A percentile compares a stretch with the other conserved stretches of the same genome.
Conservation (phyloP, 1,140 invertebrate genomes). For the Trichonephila clavipes region DNA sequence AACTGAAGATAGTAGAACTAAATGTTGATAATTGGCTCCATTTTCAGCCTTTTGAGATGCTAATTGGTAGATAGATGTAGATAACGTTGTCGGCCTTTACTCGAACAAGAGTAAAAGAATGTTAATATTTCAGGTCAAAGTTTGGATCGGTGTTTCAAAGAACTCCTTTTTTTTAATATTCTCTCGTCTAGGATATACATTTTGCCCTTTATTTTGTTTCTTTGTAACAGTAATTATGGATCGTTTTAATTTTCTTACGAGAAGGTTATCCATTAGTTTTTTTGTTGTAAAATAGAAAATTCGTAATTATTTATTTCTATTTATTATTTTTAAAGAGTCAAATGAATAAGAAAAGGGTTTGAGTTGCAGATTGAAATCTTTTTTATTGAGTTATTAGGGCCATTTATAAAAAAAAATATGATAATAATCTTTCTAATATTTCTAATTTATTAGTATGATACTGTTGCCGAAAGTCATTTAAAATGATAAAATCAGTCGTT, state of each 20-base stretch:
- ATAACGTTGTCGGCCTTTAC: constrained; percentile 36
- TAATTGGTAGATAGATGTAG: constrained; percentile 34
- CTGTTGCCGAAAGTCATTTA: too few species aligned
- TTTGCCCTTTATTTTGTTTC: not conserved
- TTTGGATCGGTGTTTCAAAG: not conserved
- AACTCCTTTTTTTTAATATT: not conserved
- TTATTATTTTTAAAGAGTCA: not conserved
- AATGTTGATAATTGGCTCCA: constrained; percentile 59
- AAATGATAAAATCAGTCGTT: too few species aligned
- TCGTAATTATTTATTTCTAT: not conserved
- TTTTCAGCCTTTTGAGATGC: constrained; percentile 42
- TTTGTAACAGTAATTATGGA: not conserved
- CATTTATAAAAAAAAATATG: too few species aligned
- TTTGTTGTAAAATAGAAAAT: too few species aligned
- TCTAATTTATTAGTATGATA: too few species aligned
- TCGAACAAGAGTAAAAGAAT: not conserved
- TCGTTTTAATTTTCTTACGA: not conserved
- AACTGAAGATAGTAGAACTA: constrained; percentile 30
- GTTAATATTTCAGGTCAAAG: constrained; percentile 37
- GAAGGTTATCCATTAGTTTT: not conserved
- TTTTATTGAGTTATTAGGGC: too few species aligned
- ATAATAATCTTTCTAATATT: too few species aligned
- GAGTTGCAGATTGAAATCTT: too few species aligned
- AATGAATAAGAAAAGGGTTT: not conserved
- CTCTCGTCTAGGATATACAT: not conserved